Evolutionary conservation across 1,140 invertebrate genomes (phyloP), one percentile per base, ranked within the genome.

Genomic region (Apis mellifera): DNA sequence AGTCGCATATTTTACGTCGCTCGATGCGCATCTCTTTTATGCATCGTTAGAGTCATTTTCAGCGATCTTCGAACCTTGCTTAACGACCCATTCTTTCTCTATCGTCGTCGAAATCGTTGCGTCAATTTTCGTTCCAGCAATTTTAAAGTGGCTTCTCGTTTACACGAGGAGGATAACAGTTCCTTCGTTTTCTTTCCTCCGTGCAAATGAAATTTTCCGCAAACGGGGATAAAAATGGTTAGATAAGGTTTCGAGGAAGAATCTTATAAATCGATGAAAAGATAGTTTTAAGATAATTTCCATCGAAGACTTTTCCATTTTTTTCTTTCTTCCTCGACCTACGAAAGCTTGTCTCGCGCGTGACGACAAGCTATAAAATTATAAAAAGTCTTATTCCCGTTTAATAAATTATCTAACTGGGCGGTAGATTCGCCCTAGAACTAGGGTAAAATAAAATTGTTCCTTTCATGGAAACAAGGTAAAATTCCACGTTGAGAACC

Each of bases 341-440:
- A 7, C 1, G 15, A 54, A 15, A 42, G 11, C 17, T n/a, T n/a
- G n/a, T n/a, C 9, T 32, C 21, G 52, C 5, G 32, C 26, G 13
- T 21, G 62, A 55, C 75, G 42, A 42, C 65, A 48, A 62, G 23
- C 64, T 26, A 60, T 78, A 70, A 78, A 78, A 78, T 78, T 70
- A 26, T 78, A 78, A 9, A 69, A 60, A 69, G 17, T 11, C 60
- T 70, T n/a, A 78, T 21, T 21, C n/a, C 54, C 54, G 3, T 23
- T 17, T 57, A 32, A 78, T 57, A 32, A 78, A 78, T 78, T 78
- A 59, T 59, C 60, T 69, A 70, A n/a, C 4, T 64, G 19, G 26
- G n/a, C 11, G 19, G 70, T 15, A 2, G 32, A 2, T 15, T 17
- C 9, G 17, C 23, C 23, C 4, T 64, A 19, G 26, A 32, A 23